A percentile compares a stretch with the other conserved stretches of the same genome.
Evolutionary conservation across 2,888 invertebrate genomes (phyloP).

Genomic region (Oscheius sp.): DNA sequence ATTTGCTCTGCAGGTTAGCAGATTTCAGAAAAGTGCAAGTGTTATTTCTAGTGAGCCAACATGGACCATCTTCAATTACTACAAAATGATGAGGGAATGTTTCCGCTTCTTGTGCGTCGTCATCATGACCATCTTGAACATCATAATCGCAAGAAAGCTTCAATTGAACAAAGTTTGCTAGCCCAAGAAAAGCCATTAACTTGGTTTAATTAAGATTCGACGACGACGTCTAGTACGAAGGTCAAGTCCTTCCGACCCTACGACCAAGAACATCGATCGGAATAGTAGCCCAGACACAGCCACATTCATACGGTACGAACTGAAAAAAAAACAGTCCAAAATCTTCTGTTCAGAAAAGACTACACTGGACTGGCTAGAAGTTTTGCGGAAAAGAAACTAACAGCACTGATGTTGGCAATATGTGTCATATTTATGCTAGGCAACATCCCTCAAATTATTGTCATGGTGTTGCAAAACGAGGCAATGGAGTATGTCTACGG

Average conservation of each 20-base stretch:
- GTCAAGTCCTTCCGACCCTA: constrained; percentile 41
- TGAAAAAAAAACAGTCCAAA: neutral
- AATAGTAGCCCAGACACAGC: constrained; percentile 32
- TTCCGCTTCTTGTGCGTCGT: constrained; percentile 65
- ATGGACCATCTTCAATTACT: constrained; percentile 65
- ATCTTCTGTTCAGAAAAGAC: constrained; percentile 42
- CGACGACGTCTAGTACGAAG: constrained; percentile 44
- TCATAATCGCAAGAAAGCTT: constrained; percentile 63
- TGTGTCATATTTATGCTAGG: constrained; percentile 71
- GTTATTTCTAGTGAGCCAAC: constrained; percentile 60
- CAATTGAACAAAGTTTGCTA: constrained; percentile 63
- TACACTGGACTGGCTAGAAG: constrained; percentile 52
- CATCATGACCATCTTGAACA: constrained; percentile 64
- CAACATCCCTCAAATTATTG: constrained; percentile 70
- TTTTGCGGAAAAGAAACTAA: constrained; percentile 71
- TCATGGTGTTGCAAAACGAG: constrained; percentile 71
- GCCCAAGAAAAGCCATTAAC: neutral
- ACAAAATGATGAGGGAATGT: constrained; percentile 67
- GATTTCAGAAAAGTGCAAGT: neutral
- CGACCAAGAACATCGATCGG: neutral
- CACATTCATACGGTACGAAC: constrained; percentile 4
- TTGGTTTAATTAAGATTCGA: constrained; percentile 31
- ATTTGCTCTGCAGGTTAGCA: constrained; percentile 61
- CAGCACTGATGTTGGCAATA: constrained; percentile 69
- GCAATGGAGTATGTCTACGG: constrained; percentile 58